phyloP scores from a whole-genome alignment of 2,113 vertebrate species.

The Forbesichthys agassizii region DNA sequence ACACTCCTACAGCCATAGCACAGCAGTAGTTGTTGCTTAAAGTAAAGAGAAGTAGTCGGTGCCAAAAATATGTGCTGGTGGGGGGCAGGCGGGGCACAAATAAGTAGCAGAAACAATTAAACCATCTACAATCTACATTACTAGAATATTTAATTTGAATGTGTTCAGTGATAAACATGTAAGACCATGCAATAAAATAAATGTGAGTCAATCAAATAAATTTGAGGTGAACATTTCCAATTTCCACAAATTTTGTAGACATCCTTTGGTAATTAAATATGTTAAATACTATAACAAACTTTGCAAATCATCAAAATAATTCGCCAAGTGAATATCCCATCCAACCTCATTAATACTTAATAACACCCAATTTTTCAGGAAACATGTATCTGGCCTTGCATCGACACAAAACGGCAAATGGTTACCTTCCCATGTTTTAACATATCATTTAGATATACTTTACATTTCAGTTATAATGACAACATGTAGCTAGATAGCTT shows the following conservation, averaged over 20 bases:
- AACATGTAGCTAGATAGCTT: not conserved
- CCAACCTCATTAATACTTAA: not conserved
- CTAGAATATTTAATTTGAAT: conserved; percentile 14
- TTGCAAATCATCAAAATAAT: conserved; percentile 12
- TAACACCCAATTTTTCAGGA: not conserved
- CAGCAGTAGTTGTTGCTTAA: conserved; percentile 63
- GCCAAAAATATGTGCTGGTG: conserved; percentile 11
- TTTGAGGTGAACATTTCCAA: conserved; percentile 19
- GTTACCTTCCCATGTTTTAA: not conserved
- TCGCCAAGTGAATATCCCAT: conserved; percentile 16
- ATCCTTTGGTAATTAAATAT: conserved; percentile 73
- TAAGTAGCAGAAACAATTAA: conserved; percentile 37
- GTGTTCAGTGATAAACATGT: conserved; percentile 38
- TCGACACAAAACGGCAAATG: not conserved
- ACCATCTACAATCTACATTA: conserved; percentile 22
- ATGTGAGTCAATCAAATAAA: conserved; percentile 30
- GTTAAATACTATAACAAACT: conserved; percentile 26
- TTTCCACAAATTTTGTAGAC: conserved; percentile 45
- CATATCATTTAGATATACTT: not conserved
- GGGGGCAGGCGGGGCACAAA: conserved; percentile 5
- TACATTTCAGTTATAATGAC: not conserved
- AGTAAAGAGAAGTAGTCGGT: conserved; percentile 45
- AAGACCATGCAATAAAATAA: conserved; percentile 27
- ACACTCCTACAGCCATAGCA: conserved; percentile 40
- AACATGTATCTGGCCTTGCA: no score